These are phyloP conservation scores for Poecilia latipinna DNA, from an alignment of 2,113 vertebrate species.

Conservation along the genomic window DNA sequence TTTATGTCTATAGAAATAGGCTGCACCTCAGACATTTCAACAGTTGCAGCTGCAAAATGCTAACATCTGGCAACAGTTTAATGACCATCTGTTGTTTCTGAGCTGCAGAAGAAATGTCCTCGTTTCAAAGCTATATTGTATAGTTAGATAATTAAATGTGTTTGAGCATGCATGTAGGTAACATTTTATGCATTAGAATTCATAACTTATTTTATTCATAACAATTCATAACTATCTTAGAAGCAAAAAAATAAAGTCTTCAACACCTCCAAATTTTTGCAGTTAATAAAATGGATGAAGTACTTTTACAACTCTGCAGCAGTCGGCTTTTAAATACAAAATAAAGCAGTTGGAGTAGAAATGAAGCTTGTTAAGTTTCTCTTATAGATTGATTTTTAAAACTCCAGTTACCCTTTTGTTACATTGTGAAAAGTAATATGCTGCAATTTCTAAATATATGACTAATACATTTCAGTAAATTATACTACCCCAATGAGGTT, in stretches of 20 bases:
- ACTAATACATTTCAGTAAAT: too few relatives aligned
- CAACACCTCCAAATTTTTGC: too few relatives aligned
- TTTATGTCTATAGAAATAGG: constrained; percentile 13
- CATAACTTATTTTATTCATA: neutral
- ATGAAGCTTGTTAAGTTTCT: neutral
- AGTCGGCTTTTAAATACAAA: neutral
- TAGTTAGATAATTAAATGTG: constrained; percentile 21
- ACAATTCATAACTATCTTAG: neutral
- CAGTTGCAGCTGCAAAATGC: constrained; percentile 55
- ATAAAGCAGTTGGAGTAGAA: neutral
- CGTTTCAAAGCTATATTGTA: constrained; percentile 17
- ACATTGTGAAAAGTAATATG: too few relatives aligned
- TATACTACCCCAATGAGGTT: too few relatives aligned
- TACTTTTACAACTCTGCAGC: neutral
- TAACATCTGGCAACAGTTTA: constrained; percentile 58
- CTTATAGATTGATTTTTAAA: too few relatives aligned
- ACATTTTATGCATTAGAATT: neutral
- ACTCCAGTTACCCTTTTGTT: too few relatives aligned
- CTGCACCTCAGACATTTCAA: constrained; percentile 20
- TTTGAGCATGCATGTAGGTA: constrained; percentile 4
- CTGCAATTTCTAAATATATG: too few relatives aligned
- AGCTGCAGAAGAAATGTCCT: constrained; percentile 18
- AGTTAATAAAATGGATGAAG: neutral
- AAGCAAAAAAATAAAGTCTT: too few relatives aligned
- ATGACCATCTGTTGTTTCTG: constrained; percentile 49